Base-by-base conservation (phyloP, 2,888 invertebrate genomes). In the Ethmia dodecea region DNA sequence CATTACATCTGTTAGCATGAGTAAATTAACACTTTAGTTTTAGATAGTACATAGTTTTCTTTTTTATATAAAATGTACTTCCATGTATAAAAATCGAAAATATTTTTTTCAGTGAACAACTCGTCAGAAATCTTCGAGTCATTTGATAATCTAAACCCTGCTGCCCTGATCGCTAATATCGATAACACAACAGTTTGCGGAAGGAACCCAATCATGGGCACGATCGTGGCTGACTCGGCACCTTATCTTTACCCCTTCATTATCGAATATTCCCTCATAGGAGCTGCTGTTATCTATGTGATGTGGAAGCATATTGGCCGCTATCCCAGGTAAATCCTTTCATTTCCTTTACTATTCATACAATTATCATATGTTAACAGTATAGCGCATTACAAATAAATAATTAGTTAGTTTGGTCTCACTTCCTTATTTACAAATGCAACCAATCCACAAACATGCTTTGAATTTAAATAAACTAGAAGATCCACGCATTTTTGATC, bases 271-370 rank as follows among this genome's bases (percentile, higher is more conserved):
- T 96, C 97, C 43, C 86, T 98, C 47, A 96, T 98, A 61, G 97
- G 97, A 12, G 96, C 97, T 31, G 96, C 97, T 33, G 97, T 98
- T 25, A 93, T 97, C 59, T 97, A 96, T 72, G 94, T 97, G 33
- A 97, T 97, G 95, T 98, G 97, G 97, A 93, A 94, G 68, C 95
- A 95, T 67, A 96, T 96, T 72, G 96, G 96, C 38, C 91, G 94
- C 66, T 93, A 94, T 79, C 94, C 96, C 32, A 92, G 93, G 89
- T 93, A 80, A 81, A 54, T 62, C n/a, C 2, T 2, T 12, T 12
- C n/a, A n/a, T n/a, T n/a, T n/a, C n/a, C n/a, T n/a, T n/a, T n/a
- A n/a, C n/a, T n/a, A n/a, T n/a, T n/a, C n/a, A n/a, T n/a, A n/a
- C n/a, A n/a, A n/a, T n/a, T n/a, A n/a, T n/a, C n/a, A n/a, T n/a